Percentiles rank a stretch among this genome's conserved stretches.
Evolutionary conservation across 1,140 invertebrate genomes (phyloP).

Genomic region (Euglossa dilemma): DNA sequence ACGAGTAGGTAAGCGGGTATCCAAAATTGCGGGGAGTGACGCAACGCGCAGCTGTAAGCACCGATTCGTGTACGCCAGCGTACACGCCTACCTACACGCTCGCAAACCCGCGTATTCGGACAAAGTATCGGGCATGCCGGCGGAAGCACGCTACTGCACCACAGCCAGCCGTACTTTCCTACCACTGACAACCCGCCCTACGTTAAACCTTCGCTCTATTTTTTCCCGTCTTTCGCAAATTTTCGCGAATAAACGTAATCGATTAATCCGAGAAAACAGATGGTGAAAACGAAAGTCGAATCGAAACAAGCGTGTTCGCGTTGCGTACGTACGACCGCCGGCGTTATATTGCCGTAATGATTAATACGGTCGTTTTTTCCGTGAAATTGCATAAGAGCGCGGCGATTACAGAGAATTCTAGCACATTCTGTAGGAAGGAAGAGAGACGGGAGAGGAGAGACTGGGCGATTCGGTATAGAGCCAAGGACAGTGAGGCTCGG

Average conservation of each 20-base stretch:
- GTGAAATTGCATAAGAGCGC: slow-evolving; percentile 5
- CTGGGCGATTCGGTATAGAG: not conserved
- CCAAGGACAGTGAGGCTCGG: slow-evolving; percentile 55
- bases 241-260: no score
- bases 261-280: no score
- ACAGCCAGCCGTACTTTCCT: not conserved
- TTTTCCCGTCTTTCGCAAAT: no score
- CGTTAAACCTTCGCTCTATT: no score
- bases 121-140: slow-evolving; percentile 13
- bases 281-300: no score
- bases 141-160: slow-evolving; percentile 21
- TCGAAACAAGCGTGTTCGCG: no score
- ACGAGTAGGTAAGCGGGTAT: slow-evolving; percentile 42
- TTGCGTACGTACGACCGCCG: no score
- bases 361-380: slow-evolving; percentile 10
- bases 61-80: not conserved
- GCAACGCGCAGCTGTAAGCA: slow-evolving; percentile 46
- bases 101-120: not conserved
- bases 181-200: not conserved
- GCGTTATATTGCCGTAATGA: not conserved
- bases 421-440: not conserved
- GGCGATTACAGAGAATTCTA: slow-evolving; percentile 18
- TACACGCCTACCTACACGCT: not conserved
- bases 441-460: not conserved
- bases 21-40: slow-evolving; percentile 54